Evolutionary conservation across 1,140 invertebrate species (phyloP).

Genomic region (Sipha flava): DNA sequence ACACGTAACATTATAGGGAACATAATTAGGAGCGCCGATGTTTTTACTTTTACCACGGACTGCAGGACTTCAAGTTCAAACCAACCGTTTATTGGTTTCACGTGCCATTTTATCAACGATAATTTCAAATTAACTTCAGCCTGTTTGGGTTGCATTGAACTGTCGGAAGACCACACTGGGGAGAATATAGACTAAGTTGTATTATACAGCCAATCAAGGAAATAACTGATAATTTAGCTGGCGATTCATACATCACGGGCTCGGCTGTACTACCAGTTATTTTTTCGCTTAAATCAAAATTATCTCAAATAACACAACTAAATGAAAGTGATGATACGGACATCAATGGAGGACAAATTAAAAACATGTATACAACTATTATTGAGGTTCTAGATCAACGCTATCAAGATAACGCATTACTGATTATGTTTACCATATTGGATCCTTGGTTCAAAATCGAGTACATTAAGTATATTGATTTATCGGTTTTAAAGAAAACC

Average conservation of each 20-base stretch:
- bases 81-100: neutral
- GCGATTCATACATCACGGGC: neutral
- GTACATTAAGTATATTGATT: neutral
- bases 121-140: neutral
- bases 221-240: neutral
- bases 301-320: neutral
- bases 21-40: neutral
- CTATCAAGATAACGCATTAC: neutral
- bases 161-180: too few relatives aligned
- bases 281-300: neutral
- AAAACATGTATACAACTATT: neutral
- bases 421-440: neutral
- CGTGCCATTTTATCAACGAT: neutral
- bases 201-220: neutral
- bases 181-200: neutral
- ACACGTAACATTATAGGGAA: neutral
- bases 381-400: neutral
- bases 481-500: neutral
- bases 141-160: neutral
- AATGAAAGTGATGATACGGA: neutral
- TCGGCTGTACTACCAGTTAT: neutral
- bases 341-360: neutral
- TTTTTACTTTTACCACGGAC: neutral
- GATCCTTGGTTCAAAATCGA: neutral
- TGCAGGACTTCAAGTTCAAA: neutral